Base-by-base conservation (phyloP, 2,113 vertebrate genomes). In the Pimephales promelas region DNA sequence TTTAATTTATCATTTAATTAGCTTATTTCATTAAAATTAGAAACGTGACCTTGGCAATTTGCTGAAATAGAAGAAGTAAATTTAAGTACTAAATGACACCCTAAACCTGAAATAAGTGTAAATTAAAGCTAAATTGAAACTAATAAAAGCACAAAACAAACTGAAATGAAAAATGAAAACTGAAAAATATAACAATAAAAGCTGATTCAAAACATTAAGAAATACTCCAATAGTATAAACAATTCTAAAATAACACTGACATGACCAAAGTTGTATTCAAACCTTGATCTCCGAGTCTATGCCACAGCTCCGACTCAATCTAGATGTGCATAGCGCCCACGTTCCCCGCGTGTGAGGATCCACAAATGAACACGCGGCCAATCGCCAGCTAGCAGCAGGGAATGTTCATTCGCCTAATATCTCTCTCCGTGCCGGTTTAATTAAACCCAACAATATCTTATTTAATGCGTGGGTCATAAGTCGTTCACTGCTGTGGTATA, bases 401-500 rank as follows among this genome's bases (percentile, higher is more conserved):
- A 20, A 28, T 18, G 11, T 11, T 64, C 18, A 22, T 68, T 11
- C 59, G 16, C 11, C 84, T 81, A 73, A 66, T 57, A 57, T 75
- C 45, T 54, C 61, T 73, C 56, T 84, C 74, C 7, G 22, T 78
- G 82, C 34, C 18, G 47, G 16, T 78, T 28, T 86, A 83, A 86
- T 83, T 86, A 86, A 45, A 83, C 40, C 79, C 52, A 70, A 71
- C 61, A 70, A 57, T 57, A 71, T 78, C 54, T 79, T 49, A 73
- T 84, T 79, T 59, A 72, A 79, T 34, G 76, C 62, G 40, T 80
- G 62, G 52, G 66, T 79, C 49, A 59, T 24, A 28, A 71, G 34
- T 28, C 49, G 2, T 77, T 54, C 34, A 34, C 73, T 43, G 73
- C 73, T 77, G 62, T 34, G 62, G 6, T 43, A 57, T 43, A 68